Evolutionary conservation across 2,888 invertebrate genomes (phyloP), one percentile per base, ranked within the genome.

Genomic region (Silvanus unidentatus): DNA sequence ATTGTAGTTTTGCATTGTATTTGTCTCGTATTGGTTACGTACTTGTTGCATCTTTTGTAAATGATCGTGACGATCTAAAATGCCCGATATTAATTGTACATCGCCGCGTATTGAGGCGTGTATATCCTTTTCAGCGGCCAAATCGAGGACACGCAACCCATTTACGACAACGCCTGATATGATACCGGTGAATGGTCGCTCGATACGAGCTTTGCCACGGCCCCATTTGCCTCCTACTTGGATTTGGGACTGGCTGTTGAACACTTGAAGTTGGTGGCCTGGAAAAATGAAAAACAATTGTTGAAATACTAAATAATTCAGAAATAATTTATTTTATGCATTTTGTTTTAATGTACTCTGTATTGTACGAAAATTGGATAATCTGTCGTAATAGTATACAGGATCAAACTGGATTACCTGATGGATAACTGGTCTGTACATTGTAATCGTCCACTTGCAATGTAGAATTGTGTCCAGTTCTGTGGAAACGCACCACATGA

Each of bases 371-470:
- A n/a, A n/a, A n/a, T n/a, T n/a, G n/a, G n/a, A n/a, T n/a, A n/a
- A n/a, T n/a, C n/a, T n/a, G n/a, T n/a, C n/a, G n/a, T n/a, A n/a
- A n/a, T n/a, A n/a, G n/a, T n/a, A n/a, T n/a, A n/a, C n/a, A n/a
- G n/a, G 8, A 22, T 22, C 3, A 22, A 22, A 5, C 8, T 22
- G 8, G 3, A 22, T 41, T 70, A 93, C 94, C 92, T 75, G 85
- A 79, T 1, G 95, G 95, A 69, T 87, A 84, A 58, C 89, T 82
- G 0, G 86, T 82, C 66, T 85, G 88, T 12, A 88, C 84, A 63
- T 88, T 89, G 64, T 89, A 89, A 68, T 93, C 90, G 63, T 97
- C 97, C 10, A 97, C 76, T 73, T 95, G 94, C 35, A 97, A 73
- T 0, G 94, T 88, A 1, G 95, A 87, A 62, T 94, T 89, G 42